Evolutionary conservation across 2,113 vertebrate species (phyloP).

Genomic region (Cyrtonyx montezumae): DNA sequence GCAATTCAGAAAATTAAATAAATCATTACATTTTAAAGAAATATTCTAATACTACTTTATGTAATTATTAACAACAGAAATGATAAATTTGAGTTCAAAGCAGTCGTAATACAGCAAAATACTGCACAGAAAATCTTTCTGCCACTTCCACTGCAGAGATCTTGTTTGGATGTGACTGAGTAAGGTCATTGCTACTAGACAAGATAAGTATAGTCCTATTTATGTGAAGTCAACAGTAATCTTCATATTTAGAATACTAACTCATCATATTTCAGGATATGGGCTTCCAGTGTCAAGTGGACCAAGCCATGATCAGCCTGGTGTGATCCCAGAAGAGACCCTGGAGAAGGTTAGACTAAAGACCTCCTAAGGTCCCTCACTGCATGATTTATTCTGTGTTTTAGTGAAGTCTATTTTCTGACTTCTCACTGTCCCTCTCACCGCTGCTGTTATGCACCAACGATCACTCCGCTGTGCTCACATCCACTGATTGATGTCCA

Average conservation of each 20-base stretch:
- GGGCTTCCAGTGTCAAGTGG: fast-evolving
- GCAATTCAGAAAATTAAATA: background rate
- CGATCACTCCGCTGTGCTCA: too few relatives aligned
- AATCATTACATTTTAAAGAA: background rate
- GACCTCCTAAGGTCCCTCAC: background rate
- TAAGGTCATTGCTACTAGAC: background rate
- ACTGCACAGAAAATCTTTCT: background rate
- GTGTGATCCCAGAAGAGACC: background rate
- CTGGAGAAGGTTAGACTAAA: fast-evolving
- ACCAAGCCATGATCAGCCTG: background rate
- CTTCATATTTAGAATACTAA: too few relatives aligned
- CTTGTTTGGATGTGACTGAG: background rate
- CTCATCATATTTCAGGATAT: too few relatives aligned
- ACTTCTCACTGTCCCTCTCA: background rate
- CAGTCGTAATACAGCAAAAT: background rate
- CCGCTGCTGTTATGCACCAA: too few relatives aligned
- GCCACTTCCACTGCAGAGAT: background rate
- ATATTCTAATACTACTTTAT: background rate
- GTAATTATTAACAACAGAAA: background rate
- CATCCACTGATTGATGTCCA: too few relatives aligned
- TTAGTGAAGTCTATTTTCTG: background rate
- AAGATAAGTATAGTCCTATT: background rate
- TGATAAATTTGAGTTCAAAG: background rate
- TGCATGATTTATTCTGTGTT: background rate
- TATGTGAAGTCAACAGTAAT: too few relatives aligned